A percentile compares a stretch with the other conserved stretches of the same genome.
These are phyloP conservation scores for Napeogenes inachia DNA, from an alignment of 2,888 invertebrate genomes.

Conservation along the genomic window DNA sequence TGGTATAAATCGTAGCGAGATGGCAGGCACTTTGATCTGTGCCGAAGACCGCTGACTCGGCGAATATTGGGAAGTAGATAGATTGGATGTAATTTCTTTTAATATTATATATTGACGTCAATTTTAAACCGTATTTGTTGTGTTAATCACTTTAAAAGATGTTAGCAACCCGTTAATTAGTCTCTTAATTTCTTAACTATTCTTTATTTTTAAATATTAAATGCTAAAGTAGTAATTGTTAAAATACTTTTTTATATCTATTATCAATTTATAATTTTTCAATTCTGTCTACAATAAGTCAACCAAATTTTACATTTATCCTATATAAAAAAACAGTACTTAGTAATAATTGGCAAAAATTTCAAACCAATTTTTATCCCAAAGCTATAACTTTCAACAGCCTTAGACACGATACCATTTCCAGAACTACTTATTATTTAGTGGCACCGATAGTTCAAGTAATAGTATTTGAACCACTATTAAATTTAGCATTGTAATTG, in stretches of 20 bases:
- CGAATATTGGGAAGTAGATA: conserved; percentile 11
- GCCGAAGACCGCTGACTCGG: conserved; percentile 31
- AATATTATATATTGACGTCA: neutral
- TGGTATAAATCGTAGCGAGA: conserved; percentile 26
- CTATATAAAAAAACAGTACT: too few relatives aligned
- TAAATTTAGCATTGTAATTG: conserved; percentile 41
- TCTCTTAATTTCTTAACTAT: neutral
- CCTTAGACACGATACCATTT: neutral
- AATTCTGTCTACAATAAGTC: too few relatives aligned
- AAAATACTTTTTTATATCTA: too few relatives aligned
- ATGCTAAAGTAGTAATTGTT: too few relatives aligned
- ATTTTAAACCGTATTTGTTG: neutral
- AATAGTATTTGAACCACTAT: conserved; percentile 37
- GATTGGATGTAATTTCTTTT: neutral
- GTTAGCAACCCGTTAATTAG: too few relatives aligned
- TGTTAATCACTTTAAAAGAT: neutral
- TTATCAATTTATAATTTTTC: too few relatives aligned
- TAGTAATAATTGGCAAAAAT: too few relatives aligned
- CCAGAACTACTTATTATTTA: conserved; percentile 1
- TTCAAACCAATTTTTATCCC: too few relatives aligned
- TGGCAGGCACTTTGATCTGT: conserved; percentile 29
- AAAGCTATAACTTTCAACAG: too few relatives aligned
- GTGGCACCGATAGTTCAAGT: conserved; percentile 18
- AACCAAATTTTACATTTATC: too few relatives aligned
- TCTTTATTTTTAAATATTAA: too few relatives aligned